phyloP scores from a whole-genome alignment of 2,888 invertebrate species.

The Caradrina kadenii region DNA sequence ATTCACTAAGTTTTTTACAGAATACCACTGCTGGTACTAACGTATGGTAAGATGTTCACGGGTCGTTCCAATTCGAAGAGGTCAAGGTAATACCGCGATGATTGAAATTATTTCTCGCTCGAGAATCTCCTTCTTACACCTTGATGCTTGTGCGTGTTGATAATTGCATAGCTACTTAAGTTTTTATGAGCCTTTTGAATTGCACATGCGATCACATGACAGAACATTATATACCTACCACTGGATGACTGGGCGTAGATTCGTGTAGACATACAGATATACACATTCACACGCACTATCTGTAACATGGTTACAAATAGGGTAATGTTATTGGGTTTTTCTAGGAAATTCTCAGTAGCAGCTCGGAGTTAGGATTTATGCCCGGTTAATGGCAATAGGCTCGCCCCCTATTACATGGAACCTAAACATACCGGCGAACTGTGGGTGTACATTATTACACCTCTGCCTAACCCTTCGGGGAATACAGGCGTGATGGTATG shows the following conservation, averaged over 20 bases:
- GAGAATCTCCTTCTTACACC: constrained; percentile 37
- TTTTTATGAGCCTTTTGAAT: constrained; percentile 39
- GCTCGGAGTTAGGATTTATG: too few species aligned
- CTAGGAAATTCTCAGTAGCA: too few species aligned
- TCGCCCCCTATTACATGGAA: too few species aligned
- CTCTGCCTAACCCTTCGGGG: too few species aligned
- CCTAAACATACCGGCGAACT: too few species aligned
- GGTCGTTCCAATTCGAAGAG: neutral
- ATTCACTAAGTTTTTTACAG: neutral
- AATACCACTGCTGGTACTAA: neutral
- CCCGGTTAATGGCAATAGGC: too few species aligned
- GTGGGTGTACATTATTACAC: too few species aligned
- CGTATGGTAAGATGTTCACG: constrained; percentile 2
- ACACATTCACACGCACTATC: neutral
- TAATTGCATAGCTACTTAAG: constrained; percentile 38
- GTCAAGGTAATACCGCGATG: constrained; percentile 28
- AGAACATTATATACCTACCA: constrained; percentile 28
- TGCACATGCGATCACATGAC: constrained; percentile 26
- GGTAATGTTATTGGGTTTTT: too few species aligned
- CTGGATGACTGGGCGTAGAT: neutral
- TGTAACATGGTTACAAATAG: neutral
- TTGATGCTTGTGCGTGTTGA: constrained; percentile 22
- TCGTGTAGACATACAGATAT: constrained; percentile 1
- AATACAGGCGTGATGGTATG: too few species aligned
- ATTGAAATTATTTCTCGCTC: constrained; percentile 23